phyloP scores from a whole-genome alignment of 1,140 invertebrate species.

The Artemia franciscana region DNA sequence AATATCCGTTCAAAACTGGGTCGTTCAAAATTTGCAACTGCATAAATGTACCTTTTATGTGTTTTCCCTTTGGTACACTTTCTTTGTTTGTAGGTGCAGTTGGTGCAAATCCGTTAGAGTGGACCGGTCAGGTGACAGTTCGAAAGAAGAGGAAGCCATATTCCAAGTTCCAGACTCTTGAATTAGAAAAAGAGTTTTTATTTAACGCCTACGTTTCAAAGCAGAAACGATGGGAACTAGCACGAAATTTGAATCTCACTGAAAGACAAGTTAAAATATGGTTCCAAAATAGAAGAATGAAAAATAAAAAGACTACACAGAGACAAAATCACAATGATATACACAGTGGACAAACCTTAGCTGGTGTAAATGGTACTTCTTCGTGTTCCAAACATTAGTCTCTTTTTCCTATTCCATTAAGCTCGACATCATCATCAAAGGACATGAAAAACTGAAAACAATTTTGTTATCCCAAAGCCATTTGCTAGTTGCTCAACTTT shows the following conservation, averaged over 20 bases:
- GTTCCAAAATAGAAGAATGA: conserved; percentile 98
- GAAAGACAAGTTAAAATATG: conserved; percentile 79
- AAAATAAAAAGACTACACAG: conserved; percentile 93
- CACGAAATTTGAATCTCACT: conserved; percentile 70
- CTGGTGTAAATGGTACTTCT: conserved; percentile 18
- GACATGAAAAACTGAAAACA: too few relatives aligned
- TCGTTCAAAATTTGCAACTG: too few relatives aligned
- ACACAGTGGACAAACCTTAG: conserved; percentile 25
- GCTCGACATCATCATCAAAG: too few relatives aligned
- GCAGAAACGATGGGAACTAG: conserved; percentile 88
- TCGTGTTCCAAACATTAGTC: not conserved
- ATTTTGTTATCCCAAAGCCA: too few relatives aligned
- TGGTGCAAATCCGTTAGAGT: conserved; percentile 56
- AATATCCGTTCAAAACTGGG: too few relatives aligned
- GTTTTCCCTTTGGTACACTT: not conserved
- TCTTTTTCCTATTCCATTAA: conserved; percentile 23
- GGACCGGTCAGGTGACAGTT: conserved; percentile 74
- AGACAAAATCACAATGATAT: conserved; percentile 30
- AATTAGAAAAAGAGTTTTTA: conserved; percentile 89
- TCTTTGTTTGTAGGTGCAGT: conserved; percentile 26
- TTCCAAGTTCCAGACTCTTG: conserved; percentile 84
- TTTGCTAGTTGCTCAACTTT: too few relatives aligned
- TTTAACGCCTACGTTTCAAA: conserved; percentile 91
- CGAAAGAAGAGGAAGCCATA: conserved; percentile 94
- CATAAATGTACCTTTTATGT: too few relatives aligned